These are phyloP conservation scores for Chunga burmeisteri DNA, from an alignment of 2,113 vertebrate genomes.

Conservation along the genomic window DNA sequence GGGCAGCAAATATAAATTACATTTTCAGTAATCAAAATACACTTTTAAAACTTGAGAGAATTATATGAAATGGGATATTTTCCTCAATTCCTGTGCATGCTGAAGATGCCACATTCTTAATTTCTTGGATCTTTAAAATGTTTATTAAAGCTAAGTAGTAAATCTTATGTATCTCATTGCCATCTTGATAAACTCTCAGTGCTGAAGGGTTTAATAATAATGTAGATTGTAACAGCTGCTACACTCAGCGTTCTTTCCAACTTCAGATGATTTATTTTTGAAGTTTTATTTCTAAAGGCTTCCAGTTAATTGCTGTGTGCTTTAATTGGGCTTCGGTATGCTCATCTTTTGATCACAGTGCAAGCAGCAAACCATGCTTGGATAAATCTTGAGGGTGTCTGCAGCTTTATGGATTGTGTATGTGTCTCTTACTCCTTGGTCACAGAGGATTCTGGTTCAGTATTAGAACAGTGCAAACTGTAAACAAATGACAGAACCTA, in stretches of 20 bases:
- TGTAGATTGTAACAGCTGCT: constrained; percentile 16
- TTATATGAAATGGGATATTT: neutral
- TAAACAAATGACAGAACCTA: neutral
- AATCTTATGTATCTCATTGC: neutral
- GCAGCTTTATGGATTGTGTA: neutral
- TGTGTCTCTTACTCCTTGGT: neutral
- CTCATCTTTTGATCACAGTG: constrained; percentile 46
- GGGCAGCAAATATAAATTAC: neutral
- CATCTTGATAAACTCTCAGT: constrained; percentile 7
- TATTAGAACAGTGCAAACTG: neutral
- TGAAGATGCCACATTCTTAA: neutral
- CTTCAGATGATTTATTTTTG: constrained; percentile 52
- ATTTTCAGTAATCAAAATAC: neutral
- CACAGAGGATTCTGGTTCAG: neutral
- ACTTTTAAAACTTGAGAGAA: neutral
- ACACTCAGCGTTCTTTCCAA: neutral
- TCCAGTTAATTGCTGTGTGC: constrained; percentile 24
- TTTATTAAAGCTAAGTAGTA: constrained; percentile 24
- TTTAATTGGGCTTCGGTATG: constrained; percentile 18
- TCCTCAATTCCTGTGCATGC: neutral
- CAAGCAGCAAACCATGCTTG: neutral
- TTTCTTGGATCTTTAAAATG: neutral
- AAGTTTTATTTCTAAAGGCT: constrained; percentile 54
- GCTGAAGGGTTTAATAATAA: constrained; percentile 9
- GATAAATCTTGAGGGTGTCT: constrained; percentile 21